Base-by-base conservation (phyloP, 2,888 invertebrate species). In the Phragmatobia fuliginosa region DNA sequence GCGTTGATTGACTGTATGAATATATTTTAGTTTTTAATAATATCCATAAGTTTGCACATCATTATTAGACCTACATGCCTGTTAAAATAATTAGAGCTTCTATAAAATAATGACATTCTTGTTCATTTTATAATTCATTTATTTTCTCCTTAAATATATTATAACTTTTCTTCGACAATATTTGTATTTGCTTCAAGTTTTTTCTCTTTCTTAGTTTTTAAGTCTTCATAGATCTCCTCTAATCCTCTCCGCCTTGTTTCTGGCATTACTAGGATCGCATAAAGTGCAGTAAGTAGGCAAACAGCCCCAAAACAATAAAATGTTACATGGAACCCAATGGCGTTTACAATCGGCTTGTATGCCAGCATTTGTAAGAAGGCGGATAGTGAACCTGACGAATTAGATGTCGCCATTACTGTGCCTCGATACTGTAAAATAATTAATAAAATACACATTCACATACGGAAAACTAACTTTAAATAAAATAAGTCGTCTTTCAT, bases 391-490 rank as follows among this genome's bases (percentile, higher is more conserved):
- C 90, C 87, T 0, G 80, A 28, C 0, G 90, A 82, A 90, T 90
- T 91, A 0, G 89, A 84, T 0, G 82, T 74, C 0, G 90, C 92
- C 83, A 91, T 86, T 0, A 92, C 90, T 16, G 90, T 89, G 8
- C 90, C 89, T 4, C 92, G 91, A 67, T 90, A 91, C 93, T 93
- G 88, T 32, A 88, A 90, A 36, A 69, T n/a, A 63, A 14, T 6
- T 18, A 41, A 56, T 3, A 41, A 25, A 28, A 28, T 28, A 14
- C n/a, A n/a, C n/a, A n/a, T n/a, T n/a, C n/a, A n/a, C n/a, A n/a
- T n/a, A n/a, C n/a, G n/a, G n/a, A n/a, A n/a, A n/a, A n/a, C n/a
- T n/a, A n/a, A n/a, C n/a, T n/a, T n/a, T n/a, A n/a, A n/a, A n/a
- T n/a, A n/a, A n/a, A n/a, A n/a, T n/a, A n/a, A n/a, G n/a, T n/a